A percentile compares a stretch with the other conserved stretches of the same genome.
Evolutionary conservation across 2,888 invertebrate species (phyloP).

Genomic region (Hyppa rectilinea): DNA sequence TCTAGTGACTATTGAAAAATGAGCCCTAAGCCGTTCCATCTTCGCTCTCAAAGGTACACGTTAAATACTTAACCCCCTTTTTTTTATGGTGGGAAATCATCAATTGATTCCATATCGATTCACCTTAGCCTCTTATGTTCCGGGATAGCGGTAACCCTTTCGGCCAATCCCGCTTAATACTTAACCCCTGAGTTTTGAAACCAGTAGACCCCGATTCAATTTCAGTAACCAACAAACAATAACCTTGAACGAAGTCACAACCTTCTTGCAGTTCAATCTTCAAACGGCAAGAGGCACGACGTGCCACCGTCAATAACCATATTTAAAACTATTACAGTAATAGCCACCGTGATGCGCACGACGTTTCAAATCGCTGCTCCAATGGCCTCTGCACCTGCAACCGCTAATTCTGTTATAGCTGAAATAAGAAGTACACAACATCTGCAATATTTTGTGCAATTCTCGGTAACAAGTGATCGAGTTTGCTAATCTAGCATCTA

Average conservation of each 20-base stretch:
- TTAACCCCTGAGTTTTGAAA: not conserved
- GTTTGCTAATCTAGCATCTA: constrained; percentile 50
- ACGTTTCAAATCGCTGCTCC: constrained; percentile 32
- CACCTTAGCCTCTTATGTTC: no score
- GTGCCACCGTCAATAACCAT: not conserved
- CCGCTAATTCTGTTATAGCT: constrained; percentile 34
- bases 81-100: no score
- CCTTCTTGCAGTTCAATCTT: not conserved
- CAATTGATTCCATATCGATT: no score
- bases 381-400: constrained; percentile 59
- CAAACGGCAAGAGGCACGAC: not conserved
- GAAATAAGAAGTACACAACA: constrained; percentile 45
- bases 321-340: constrained; percentile 6
- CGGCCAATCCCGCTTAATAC: no score
- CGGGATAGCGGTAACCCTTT: no score
- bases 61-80: no score
- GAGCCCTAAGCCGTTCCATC: no score
- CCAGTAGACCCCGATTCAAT: not conserved
- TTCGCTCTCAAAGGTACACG: not conserved
- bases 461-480: constrained; percentile 38
- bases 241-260: constrained; percentile 10
- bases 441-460: constrained; percentile 60
- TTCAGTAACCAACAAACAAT: not conserved
- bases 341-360: not conserved
- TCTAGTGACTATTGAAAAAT: no score